Conservation (phyloP, 1,140 invertebrate species). For the Bathynomus jamesi region DNA sequence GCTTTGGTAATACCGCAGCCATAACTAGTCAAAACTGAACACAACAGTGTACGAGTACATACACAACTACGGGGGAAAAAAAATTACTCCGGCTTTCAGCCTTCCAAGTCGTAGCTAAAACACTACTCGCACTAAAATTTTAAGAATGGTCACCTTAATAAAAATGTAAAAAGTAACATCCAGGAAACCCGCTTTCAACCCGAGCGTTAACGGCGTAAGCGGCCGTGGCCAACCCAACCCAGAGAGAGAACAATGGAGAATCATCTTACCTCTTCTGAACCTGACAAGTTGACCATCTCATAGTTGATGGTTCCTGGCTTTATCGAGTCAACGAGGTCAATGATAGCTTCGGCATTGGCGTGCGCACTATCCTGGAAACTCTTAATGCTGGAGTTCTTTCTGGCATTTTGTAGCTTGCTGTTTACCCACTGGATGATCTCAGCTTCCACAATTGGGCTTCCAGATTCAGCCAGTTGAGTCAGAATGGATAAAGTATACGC, state of each 20-base stretch:
- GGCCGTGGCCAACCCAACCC: background rate
- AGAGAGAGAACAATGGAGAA: too few relatives aligned
- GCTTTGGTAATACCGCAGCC: too few relatives aligned
- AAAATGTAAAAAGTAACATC: background rate
- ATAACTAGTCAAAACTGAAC: too few relatives aligned
- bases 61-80: too few relatives aligned
- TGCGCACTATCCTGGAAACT: conserved; percentile 83
- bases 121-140: too few relatives aligned
- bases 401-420: conserved; percentile 69
- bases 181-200: background rate
- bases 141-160: background rate
- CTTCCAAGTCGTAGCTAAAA: too few relatives aligned
- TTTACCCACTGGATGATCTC: conserved; percentile 97
- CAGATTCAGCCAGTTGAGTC: conserved; percentile 76
- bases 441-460: conserved; percentile 82
- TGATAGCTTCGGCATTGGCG: conserved; percentile 75
- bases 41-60: too few relatives aligned
- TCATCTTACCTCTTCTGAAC: conserved; percentile 68
- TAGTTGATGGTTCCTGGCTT: conserved; percentile 94
- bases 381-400: conserved; percentile 68
- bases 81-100: too few relatives aligned
- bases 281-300: conserved; percentile 70
- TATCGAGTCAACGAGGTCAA: conserved; percentile 94
- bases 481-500: conserved; percentile 93
- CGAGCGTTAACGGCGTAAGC: background rate